Percentiles rank a stretch among this genome's conserved stretches.
phyloP scores from a whole-genome alignment of 2,888 invertebrate genomes.

The Hoplodrina ambigua region DNA sequence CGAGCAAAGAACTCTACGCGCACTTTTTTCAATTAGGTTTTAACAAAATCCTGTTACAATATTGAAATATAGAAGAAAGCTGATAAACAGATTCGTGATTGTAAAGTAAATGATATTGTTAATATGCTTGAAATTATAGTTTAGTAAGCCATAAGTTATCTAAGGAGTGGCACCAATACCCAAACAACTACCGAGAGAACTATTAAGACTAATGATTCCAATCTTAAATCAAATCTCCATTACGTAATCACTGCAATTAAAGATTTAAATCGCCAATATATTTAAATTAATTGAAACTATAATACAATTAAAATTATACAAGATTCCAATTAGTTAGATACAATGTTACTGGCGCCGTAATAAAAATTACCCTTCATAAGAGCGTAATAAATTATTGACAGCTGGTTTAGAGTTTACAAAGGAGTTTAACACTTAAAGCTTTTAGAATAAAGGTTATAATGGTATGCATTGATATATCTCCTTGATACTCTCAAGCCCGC shows the following conservation, averaged over 20 bases:
- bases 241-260: slow-evolving; percentile 37
- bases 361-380: slow-evolving; percentile 76
- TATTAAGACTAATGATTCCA: slow-evolving; percentile 21
- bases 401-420: slow-evolving; percentile 46
- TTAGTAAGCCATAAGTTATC: neutral
- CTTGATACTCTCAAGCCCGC: slow-evolving; percentile 65
- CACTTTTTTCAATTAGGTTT: no score
- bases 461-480: slow-evolving; percentile 60
- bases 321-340: slow-evolving; percentile 72
- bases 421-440: slow-evolving; percentile 36
- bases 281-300: slow-evolving; percentile 58
- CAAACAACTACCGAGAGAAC: slow-evolving; percentile 7
- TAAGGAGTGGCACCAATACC: slow-evolving; percentile 17
- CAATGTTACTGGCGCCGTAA: slow-evolving; percentile 72
- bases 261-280: slow-evolving; percentile 55
- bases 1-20: no score
- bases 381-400: slow-evolving; percentile 69
- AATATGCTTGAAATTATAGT: neutral
- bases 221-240: slow-evolving; percentile 39
- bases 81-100: neutral
- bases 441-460: slow-evolving; percentile 47
- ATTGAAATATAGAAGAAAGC: neutral
- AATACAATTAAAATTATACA: slow-evolving; percentile 63
- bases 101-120: neutral
- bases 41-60: no score